Conservation (phyloP, 1,140 invertebrate genomes). For the Spodoptera frugiperda region DNA sequence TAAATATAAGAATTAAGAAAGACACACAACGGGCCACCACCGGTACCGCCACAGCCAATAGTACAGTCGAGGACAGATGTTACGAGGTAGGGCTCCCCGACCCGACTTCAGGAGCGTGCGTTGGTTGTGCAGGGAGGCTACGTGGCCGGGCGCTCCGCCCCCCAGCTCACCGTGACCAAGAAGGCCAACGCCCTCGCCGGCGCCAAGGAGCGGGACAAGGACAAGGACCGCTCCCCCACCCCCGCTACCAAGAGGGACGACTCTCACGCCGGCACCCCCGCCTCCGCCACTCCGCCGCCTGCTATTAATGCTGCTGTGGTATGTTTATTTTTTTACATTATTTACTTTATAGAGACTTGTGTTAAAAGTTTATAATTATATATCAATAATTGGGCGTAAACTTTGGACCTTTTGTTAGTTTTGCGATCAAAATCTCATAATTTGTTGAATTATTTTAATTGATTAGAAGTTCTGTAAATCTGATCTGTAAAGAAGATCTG, state of each 20-base stretch:
- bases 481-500: too few species aligned
- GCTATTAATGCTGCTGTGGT: conserved; percentile 60
- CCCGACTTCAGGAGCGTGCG: conserved; percentile 86
- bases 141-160: conserved; percentile 84
- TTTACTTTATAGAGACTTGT: too few species aligned
- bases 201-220: conserved; percentile 57
- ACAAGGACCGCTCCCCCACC: conserved; percentile 67
- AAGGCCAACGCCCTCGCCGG: conserved; percentile 89
- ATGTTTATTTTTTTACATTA: neutral
- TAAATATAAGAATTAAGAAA: neutral
- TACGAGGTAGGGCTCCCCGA: conserved; percentile 71
- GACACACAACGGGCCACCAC: neutral
- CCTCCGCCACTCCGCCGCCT: conserved; percentile 67
- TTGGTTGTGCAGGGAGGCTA: conserved; percentile 88
- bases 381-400: too few species aligned
- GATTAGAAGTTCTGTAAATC: too few species aligned
- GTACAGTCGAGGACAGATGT: conserved; percentile 66
- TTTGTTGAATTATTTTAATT: too few species aligned
- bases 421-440: too few species aligned
- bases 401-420: too few species aligned
- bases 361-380: too few species aligned
- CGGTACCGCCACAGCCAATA: conserved; percentile 58
- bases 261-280: conserved; percentile 60
- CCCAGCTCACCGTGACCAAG: conserved; percentile 88
- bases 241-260: conserved; percentile 56